Base-by-base conservation (phyloP, 2,113 vertebrate species). In the Chaetodon auriga region DNA sequence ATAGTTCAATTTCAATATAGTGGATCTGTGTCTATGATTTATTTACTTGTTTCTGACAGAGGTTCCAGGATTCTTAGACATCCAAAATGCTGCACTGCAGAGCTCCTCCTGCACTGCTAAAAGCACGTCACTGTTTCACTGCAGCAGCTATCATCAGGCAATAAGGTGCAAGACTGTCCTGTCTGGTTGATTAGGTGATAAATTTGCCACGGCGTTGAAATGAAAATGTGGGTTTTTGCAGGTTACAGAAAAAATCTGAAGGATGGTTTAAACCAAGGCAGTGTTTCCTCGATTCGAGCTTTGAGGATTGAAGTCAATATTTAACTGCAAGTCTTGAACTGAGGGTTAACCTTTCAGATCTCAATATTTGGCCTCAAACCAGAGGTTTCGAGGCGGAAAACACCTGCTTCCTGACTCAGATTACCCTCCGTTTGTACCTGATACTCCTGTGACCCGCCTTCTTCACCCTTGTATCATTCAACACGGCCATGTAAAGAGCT, bases 321-420 rank as follows among this genome's bases (percentile, higher is more conserved):
- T 58, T 53, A 38, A 35, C 18, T 7, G 25, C 51, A 15, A 13
- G 3, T 64, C 48, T 64, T 71, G 14, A 82, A 48, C 18, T n/a
- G 3, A 45, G 0, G 19, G 2, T 55, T 65, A 10, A 46, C 11
- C 41, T 58, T 68, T 75, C 73, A 81, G 18, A 46, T 54, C 48
- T 83, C 54, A 70, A 13, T 70, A 43, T 82, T 62, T 78, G 68
- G 46, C 72, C 45, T 78, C 13, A 62, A 75, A 76, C 19, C 73
- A 74, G 11, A 43, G 55, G 30, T 46, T 75, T 43, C 0, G 2
- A 73, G 61, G 46, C 30, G 30, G 65, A 15, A 75, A 78, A 81
- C 80, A 84, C 60, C 80, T 86, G 70, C 71, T 65, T 82, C 74
- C 57, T 77, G 58, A 38, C 43, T 73, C 78, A 36, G n/a, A 35